Percentiles rank a stretch among this genome's conserved stretches.
These are phyloP conservation scores for Theristicus caerulescens DNA, from an alignment of 2,113 vertebrate genomes.

Conservation along the genomic window DNA sequence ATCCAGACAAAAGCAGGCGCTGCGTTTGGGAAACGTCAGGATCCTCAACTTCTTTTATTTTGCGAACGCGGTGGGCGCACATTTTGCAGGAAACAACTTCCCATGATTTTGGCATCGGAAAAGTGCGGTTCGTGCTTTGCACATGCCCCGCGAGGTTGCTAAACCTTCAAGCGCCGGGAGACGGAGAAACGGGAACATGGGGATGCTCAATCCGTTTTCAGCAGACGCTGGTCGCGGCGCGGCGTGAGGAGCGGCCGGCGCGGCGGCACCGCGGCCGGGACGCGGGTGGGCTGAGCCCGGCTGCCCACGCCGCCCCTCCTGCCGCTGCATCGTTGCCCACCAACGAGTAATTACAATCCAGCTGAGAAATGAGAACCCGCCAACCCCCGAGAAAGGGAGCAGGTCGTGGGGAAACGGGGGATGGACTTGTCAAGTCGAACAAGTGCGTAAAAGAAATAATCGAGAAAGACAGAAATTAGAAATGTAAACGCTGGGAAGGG, in stretches of 20 bases:
- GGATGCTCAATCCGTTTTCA: constrained; percentile 4
- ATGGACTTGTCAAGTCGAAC: neutral
- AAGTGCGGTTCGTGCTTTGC: neutral
- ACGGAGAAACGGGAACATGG: neutral
- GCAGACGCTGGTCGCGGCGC: neutral
- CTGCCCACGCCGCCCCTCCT: neutral
- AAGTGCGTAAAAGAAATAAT: neutral
- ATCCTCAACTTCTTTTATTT: neutral
- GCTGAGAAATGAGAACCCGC: neutral
- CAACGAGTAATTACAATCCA: neutral
- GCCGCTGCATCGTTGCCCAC: neutral
- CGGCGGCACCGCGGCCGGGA: neutral
- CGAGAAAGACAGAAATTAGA: neutral
- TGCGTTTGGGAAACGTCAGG: neutral
- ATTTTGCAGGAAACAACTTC: constrained; percentile 42
- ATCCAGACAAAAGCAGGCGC: neutral
- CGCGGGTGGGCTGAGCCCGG: neutral
- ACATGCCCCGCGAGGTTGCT: neutral
- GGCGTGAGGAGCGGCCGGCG: neutral
- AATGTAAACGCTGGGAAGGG: neutral
- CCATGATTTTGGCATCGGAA: neutral
- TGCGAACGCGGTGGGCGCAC: neutral
- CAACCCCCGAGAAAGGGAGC: neutral
- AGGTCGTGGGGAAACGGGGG: neutral
- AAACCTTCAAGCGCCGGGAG: neutral